Base-by-base conservation (phyloP, 2,797 vertebrate species). In the Oreortyx pictus region DNA sequence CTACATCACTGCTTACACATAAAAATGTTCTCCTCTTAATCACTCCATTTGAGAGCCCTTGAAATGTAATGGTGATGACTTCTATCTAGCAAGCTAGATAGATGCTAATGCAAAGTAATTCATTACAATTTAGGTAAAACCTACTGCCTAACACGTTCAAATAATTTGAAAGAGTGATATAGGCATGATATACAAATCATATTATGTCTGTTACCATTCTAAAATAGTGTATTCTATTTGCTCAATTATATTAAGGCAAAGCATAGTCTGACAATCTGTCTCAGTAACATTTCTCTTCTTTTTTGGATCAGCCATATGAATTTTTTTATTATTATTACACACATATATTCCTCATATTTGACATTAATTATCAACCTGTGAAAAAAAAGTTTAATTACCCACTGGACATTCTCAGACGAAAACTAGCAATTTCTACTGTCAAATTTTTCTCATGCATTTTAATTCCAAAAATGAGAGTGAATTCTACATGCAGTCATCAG, bases 91-190 rank as follows among this genome's bases (percentile, higher is more conserved):
- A 74, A 83, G 71, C 17, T 73, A 64, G 88, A 85, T 88, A 47
- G 57, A 92, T 82, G 65, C n/a, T 92, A 92, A 94, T 91, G 81
- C 52, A 85, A 85, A 96, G 74, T 71, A 54, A 90, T 75, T 82
- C 81, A 92, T 92, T 96, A 68, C 73, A 84, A 82, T 92, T 94
- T 91, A 86, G 78, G 33, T 91, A 82, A 84, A 84, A 96, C 93
- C 88, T 87, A 90, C 49, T 80, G 86, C 72, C 68, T 92, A 72
- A 77, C 57, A 87, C 31, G 54, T 89, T 95, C 71, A 80, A 80
- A 89, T 82, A 86, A 88, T 90, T 85, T 90, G 74, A 46, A 83
- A 86, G 65, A 93, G 61, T 59, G 66, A 82, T 89, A 85, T 47
- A 80, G 54, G 46, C 59, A 49, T 86, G 59, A 76, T 91, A 90